A percentile compares a stretch with the other conserved stretches of the same genome.
Evolutionary conservation across 2,113 vertebrate species (phyloP).

Genomic region (Aspiorhynchus laticeps): DNA sequence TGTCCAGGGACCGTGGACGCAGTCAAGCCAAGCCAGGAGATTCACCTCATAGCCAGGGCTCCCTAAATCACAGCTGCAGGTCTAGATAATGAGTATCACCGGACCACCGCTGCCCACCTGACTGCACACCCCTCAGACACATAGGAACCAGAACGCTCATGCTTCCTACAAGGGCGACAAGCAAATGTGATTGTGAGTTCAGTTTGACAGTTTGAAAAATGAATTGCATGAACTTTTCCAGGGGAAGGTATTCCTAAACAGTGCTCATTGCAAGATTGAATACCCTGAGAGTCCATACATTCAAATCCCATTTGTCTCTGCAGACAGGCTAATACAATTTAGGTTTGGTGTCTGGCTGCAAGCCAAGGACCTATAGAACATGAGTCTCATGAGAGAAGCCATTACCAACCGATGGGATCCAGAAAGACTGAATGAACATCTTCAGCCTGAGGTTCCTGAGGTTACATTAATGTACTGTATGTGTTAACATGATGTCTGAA

Average conservation of each 20-base stretch:
- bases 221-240: slow-evolving; percentile 5
- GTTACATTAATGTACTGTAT: not conserved
- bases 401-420: slow-evolving; percentile 33
- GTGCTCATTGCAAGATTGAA: not conserved
- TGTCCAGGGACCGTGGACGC: not conserved
- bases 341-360: slow-evolving; percentile 18
- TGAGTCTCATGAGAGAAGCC: slow-evolving; percentile 4
- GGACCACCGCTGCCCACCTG: not conserved
- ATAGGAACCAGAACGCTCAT: not conserved
- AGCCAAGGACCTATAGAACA: slow-evolving; percentile 29
- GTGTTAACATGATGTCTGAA: slow-evolving; percentile 16
- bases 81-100: slow-evolving; percentile 20
- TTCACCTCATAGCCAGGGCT: slow-evolving; percentile 41
- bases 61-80: slow-evolving; percentile 41
- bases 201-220: slow-evolving; percentile 3
- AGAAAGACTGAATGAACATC: slow-evolving; percentile 19
- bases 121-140: too few relatives aligned
- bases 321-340: slow-evolving; percentile 31
- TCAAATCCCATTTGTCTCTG: slow-evolving; percentile 37
- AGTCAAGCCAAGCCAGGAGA: slow-evolving; percentile 15
- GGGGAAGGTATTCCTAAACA: not conserved
- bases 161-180: not conserved
- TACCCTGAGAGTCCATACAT: slow-evolving; percentile 17
- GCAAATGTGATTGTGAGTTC: not conserved
- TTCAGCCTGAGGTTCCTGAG: not conserved